Base-by-base conservation (phyloP, 2,113 vertebrate genomes). In the Sula dactylatra region DNA sequence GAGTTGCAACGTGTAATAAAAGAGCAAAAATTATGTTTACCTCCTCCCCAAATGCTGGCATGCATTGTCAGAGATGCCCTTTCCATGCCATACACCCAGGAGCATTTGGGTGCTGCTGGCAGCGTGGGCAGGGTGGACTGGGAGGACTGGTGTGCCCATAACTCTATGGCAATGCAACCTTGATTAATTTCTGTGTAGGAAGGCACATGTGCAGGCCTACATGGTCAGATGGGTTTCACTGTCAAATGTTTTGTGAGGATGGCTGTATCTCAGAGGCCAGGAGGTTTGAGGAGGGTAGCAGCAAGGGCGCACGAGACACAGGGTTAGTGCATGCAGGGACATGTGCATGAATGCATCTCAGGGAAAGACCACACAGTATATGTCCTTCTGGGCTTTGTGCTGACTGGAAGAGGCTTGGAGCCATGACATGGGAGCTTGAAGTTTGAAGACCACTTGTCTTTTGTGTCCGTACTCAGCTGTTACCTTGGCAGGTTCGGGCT, bases 321-420 rank as follows among this genome's bases (percentile, higher is more conserved):
- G 47, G 32, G 13, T 55, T 42, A 59, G 13, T 7, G 45, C 13
- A 22, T 2, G 6, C 8, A 67, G 34, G 11, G 19, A 44, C 22
- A 8, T 0, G 3, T 16, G 15, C 2, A 7, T 29, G 5, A 5
- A 21, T 16, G 16, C 15, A 6, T 45, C 8, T 80, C 25, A 32
- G 67, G 24, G 47, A 74, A 58, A 58, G 14, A 66, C 8, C 19
- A 31, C 32, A 40, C 8, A 16, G 2, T 13, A 7, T 26, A 40
- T 1, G 2, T 62, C 16, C 42, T 82, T 82, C 47, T 67, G 18
- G 42, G n/a, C 13, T 58, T 31, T n/a, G 14, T 62, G 20, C 4
- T 27, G 36, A 11, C 49, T 93, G 44, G 52, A 69, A 64, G 54
- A 65, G 20, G 16, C 42, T 73, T 94, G 54, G 40, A 73, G 34